phyloP scores from a whole-genome alignment of 2,888 invertebrate genomes.

The Syritta pipiens region DNA sequence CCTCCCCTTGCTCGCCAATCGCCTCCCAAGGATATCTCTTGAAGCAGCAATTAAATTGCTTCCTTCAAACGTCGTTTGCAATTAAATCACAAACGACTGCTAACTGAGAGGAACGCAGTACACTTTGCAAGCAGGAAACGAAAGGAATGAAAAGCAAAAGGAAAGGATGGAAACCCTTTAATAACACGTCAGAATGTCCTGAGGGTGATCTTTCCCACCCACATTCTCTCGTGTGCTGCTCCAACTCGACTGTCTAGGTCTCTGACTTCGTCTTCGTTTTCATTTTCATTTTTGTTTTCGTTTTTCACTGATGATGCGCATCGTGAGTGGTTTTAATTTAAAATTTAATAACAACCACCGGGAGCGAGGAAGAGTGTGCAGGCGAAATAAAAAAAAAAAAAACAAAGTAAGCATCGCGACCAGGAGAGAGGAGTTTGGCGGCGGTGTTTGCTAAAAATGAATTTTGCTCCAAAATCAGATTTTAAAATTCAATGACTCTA shows the following conservation, averaged over 20 bases:
- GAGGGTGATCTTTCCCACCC: too few species aligned
- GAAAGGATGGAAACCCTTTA: slow-evolving; percentile 4
- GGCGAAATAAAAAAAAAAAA: too few species aligned
- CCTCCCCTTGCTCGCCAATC: too few species aligned
- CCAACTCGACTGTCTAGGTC: not conserved
- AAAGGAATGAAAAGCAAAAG: not conserved
- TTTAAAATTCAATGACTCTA: slow-evolving; percentile 44
- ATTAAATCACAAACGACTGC: slow-evolving; percentile 46
- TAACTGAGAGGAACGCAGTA: not conserved
- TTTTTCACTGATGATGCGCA: slow-evolving; percentile 37
- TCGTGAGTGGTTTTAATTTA: slow-evolving; percentile 57
- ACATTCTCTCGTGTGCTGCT: not conserved
- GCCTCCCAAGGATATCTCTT: slow-evolving; percentile 4
- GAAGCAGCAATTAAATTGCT: slow-evolving; percentile 54
- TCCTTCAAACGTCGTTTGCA: slow-evolving; percentile 37
- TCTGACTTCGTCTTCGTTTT: not conserved
- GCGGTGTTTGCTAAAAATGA: slow-evolving; percentile 25
- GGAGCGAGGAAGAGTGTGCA: not conserved
- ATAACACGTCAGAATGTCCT: too few species aligned
- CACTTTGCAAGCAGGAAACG: not conserved
- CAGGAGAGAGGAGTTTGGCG: too few species aligned
- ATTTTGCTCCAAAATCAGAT: slow-evolving; percentile 32
- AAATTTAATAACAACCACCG: slow-evolving; percentile 56
- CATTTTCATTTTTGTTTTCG: not conserved
- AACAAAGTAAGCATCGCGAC: too few species aligned